These are phyloP conservation scores for Kradibia gibbosae DNA, from an alignment of 1,140 invertebrate genomes.

Conservation along the genomic window DNA sequence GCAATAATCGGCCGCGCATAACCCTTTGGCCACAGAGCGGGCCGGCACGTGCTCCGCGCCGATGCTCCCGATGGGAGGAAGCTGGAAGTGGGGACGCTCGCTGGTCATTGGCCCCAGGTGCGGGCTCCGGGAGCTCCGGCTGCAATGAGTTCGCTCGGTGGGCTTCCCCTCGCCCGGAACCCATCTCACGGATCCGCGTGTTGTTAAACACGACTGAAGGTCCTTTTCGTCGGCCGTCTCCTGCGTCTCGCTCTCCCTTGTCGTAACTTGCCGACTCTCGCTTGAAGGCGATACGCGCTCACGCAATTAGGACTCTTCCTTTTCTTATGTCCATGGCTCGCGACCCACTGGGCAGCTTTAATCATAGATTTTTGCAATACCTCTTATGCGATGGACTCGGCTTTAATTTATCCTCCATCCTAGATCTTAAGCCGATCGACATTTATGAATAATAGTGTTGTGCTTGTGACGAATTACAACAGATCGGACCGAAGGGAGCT, in stretches of 20 bases:
- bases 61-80: background rate
- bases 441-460: no score
- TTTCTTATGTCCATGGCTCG: background rate
- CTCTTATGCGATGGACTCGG: no score
- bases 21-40: background rate
- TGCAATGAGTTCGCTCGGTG: constrained; percentile 21
- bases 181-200: background rate
- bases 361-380: no score
- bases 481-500: no score
- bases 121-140: background rate
- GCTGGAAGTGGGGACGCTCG: background rate
- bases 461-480: no score
- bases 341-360: background rate
- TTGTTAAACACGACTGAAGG: constrained; percentile 41
- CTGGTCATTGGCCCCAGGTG: constrained; percentile 46
- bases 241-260: background rate
- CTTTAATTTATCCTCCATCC: no score
- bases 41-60: constrained; percentile 1
- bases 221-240: background rate
- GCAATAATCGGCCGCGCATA: constrained; percentile 6
- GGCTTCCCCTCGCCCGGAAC: background rate
- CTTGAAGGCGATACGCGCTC: constrained; percentile 10
- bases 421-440: no score
- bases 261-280: background rate
- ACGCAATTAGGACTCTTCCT: background rate